These are phyloP conservation scores for Mustela erminea DNA, from an alignment of 2,797 vertebrate species.

Conservation along the genomic window DNA sequence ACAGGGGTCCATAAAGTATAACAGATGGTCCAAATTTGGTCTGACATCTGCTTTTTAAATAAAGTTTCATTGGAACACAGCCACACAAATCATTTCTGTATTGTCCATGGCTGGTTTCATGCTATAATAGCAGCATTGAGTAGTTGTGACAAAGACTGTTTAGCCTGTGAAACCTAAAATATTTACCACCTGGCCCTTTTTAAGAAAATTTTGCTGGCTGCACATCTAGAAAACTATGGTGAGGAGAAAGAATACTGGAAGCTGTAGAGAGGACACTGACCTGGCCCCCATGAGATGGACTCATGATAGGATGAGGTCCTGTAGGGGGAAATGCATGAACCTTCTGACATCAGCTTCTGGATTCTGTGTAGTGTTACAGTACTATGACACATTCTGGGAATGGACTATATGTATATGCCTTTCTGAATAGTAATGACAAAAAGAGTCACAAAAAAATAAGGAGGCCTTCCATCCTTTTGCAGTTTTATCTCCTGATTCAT, in stretches of 20 bases:
- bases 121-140: fast-evolving
- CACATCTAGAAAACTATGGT: background rate
- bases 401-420: background rate
- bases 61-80: background rate
- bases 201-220: background rate
- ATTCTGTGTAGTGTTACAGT: background rate
- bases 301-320: background rate
- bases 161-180: background rate
- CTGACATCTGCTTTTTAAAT: background rate
- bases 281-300: background rate
- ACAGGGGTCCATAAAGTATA: background rate
- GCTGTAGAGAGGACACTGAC: background rate
- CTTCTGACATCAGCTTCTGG: background rate
- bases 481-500: background rate
- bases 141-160: background rate
- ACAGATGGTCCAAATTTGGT: background rate
- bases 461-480: background rate
- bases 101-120: background rate
- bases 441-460: background rate
- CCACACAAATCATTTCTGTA: background rate
- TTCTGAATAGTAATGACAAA: background rate
- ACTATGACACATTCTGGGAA: background rate
- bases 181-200: background rate
- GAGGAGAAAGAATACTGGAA: background rate
- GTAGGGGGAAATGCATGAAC: background rate